Base-by-base conservation (phyloP, 2,888 invertebrate species). In the Melanophora roralis region DNA sequence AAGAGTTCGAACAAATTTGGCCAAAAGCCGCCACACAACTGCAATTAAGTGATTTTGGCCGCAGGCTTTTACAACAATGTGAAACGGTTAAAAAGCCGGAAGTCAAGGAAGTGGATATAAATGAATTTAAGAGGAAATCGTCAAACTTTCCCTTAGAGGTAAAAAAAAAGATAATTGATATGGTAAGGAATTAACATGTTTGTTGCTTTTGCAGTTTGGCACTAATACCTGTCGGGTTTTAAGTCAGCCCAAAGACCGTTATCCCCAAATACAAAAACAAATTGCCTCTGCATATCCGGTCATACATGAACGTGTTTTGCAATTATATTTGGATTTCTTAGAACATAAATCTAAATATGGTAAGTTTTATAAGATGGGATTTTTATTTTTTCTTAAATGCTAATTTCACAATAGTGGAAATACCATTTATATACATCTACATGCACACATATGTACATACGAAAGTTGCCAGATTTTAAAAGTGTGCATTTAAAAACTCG, bases 281-380 rank as follows among this genome's bases (percentile, higher is more conserved):
- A 86, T 88, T 8, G 89, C 90, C 0, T 93, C 94, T 0, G 92
- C 92, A 0, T 94, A 94, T 86, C 94, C 94, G 0, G 81, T 94
- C 1, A 90, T 94, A 79, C 94, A 94, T 83, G 94, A 94, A 85
- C 91, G 93, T 60, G 92, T 92, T 8, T 81, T 94, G 2, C 88
- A 91, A 1, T 88, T 94, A 2, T 93, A 93, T 86, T 91, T 93
- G 6, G 91, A 91, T 76, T 94, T 94, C 87, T 89, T 94, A 62
- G 92, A 93, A 78, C 92, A 93, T 85, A 94, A 94, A 88, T 81
- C 82, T 14, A 75, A 84, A 72, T 88, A 87, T 84, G 89, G 88
- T 88, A 73, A 81, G 85, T 72, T 16, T 5, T 11, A 38, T 12
- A 36, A 19, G 12, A 16, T n/a, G n/a, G n/a, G n/a, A n/a, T n/a